These are phyloP conservation scores for Loxodonta africana DNA, from an alignment of 2,113 vertebrate species.

Conservation along the genomic window DNA sequence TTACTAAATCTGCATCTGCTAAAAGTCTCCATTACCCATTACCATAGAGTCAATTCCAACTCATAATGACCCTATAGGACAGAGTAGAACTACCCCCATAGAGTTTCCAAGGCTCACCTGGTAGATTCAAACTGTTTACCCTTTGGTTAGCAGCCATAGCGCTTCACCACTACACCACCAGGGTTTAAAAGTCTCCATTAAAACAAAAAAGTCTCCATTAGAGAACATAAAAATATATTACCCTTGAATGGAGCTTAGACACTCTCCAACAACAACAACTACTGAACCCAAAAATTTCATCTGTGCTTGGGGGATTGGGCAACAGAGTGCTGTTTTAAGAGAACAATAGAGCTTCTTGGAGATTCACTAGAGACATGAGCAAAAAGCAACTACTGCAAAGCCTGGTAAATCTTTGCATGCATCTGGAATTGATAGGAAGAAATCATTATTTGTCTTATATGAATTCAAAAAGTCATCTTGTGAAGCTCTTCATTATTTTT, in stretches of 20 bases:
- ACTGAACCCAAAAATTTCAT: slow-evolving; percentile 64
- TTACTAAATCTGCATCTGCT: not conserved
- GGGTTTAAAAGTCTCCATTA: too few relatives aligned
- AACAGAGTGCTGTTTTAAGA: slow-evolving; percentile 68
- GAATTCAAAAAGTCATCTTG: slow-evolving; percentile 82
- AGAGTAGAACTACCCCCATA: too few relatives aligned
- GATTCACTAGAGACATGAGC: slow-evolving; percentile 72
- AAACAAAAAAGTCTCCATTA: not conserved
- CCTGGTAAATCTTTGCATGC: slow-evolving; percentile 74
- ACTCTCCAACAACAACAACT: not conserved
- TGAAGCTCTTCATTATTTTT: slow-evolving; percentile 66
- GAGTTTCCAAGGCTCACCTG: too few relatives aligned
- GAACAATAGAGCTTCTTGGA: slow-evolving; percentile 78
- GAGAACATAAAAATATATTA: slow-evolving; percentile 12
- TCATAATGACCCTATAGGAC: too few relatives aligned
- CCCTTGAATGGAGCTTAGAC: not conserved
- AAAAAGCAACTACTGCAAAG: slow-evolving; percentile 82
- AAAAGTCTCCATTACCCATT: not conserved
- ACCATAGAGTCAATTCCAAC: too few relatives aligned
- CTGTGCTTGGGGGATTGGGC: not conserved
- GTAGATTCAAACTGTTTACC: too few relatives aligned
- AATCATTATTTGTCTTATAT: slow-evolving; percentile 83
- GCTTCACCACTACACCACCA: too few relatives aligned
- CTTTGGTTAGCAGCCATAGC: too few relatives aligned
- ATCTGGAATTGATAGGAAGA: slow-evolving; percentile 85